Conservation (phyloP, 2,888 invertebrate genomes). For the Parapristionchus giblindavisi region DNA sequence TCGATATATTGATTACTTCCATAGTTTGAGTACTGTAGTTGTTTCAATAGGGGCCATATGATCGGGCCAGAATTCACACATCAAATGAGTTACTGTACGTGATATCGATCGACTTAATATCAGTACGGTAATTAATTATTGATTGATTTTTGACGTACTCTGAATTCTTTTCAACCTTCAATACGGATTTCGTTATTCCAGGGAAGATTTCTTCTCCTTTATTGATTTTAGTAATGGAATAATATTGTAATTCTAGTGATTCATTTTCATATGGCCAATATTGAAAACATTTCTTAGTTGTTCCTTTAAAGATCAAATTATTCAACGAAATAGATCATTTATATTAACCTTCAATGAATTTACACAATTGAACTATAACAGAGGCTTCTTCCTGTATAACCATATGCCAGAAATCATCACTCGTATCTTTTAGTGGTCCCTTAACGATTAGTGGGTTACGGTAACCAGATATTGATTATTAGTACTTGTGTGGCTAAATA, state of each 20-base stretch:
- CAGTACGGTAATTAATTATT: too few relatives aligned
- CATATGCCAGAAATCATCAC: conserved; percentile 97
- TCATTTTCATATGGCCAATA: conserved; percentile 16
- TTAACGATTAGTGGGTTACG: conserved; percentile 72
- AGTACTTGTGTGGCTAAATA: conserved; percentile 54
- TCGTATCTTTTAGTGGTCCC: conserved; percentile 87
- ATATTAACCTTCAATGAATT: conserved; percentile 29
- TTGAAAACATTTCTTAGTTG: conserved; percentile 12
- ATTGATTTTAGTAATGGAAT: conserved; percentile 1
- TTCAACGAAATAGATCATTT: not conserved
- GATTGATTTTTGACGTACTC: too few relatives aligned
- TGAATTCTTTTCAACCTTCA: conserved; percentile 7
- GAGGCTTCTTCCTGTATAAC: conserved; percentile 85
- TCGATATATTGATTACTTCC: too few relatives aligned
- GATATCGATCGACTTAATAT: too few relatives aligned
- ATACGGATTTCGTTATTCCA: not conserved
- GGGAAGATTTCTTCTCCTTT: conserved; percentile 6
- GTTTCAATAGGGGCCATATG: conserved; percentile 7
- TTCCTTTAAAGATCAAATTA: not conserved
- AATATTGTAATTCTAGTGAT: not conserved
- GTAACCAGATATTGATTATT: not conserved
- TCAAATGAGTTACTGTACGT: conserved; percentile 6
- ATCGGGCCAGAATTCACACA: conserved; percentile 10
- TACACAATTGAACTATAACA: conserved; percentile 28
- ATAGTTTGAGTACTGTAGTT: not conserved